Base-by-base conservation (phyloP, 2,113 vertebrate species). In the Psittacula cyanocephala region DNA sequence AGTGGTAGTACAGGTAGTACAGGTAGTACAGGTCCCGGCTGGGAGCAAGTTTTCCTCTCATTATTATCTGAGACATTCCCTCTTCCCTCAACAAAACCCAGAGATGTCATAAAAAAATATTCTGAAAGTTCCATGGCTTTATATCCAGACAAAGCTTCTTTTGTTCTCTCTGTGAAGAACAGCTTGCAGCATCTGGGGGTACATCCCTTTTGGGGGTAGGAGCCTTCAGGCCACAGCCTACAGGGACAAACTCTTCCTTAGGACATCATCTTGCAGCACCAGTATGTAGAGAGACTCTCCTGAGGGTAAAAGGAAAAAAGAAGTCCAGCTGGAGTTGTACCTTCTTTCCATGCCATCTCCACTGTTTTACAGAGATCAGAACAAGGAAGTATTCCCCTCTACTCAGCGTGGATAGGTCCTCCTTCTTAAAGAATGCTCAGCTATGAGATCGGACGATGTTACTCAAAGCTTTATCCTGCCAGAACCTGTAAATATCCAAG, bases 261-360 rank as follows among this genome's bases (percentile, higher is more conserved):
- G 55, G 57, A 43, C 27, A 41, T n/a, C 17, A 29, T 44, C 9
- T 22, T 64, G 20, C 10, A 64, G 60, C 18, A 82, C 25, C 23
- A 49, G 9, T 33, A 52, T 22, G 12, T 31, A 55, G 37, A 43
- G 18, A 74, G 13, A 67, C 23, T n/a, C 6, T 55, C 17, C 10
- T 20, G 28, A 67, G 17, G 5, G 7, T 33, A 33, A 81, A 81
- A 84, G 17, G 8, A 60, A 79, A 53, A 91, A 71, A 43, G 35
- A 78, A 5, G 3, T 59, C n/a, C n/a, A 41, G 1, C 17, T 46
- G 8, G 22, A 4, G 7, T 76, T 8, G 0, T 49, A 29, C 15
- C 16, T 23, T 81, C 60, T 75, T 2, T 19, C 35, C 55, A 17
- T 74, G 18, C 39, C 47, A 35, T 23, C 15, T 75, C 47, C 12